Conservation (phyloP, 37 sponge, comb jelly and placozoan species). For the Theonella swinhoei region DNA sequence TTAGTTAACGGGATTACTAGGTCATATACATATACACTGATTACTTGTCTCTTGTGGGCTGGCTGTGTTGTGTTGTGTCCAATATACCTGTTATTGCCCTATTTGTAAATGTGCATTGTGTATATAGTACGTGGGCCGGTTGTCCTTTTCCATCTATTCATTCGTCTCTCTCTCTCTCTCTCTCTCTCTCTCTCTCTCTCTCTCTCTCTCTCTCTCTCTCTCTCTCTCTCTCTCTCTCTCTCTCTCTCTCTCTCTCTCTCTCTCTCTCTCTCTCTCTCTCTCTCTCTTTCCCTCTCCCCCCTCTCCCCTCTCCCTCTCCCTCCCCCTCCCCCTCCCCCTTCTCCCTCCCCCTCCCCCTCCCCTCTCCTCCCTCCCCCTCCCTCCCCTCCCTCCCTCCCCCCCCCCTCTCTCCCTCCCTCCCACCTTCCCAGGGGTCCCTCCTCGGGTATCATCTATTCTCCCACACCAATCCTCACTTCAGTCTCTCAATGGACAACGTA, state of each 20-base stretch:
- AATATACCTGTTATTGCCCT: too few relatives aligned
- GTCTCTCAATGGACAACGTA: background rate
- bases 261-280: constrained; percentile 17
- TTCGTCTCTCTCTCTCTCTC: constrained; percentile 19
- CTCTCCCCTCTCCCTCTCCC: constrained; percentile 5
- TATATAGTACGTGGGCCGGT: too few relatives aligned
- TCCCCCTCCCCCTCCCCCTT: constrained; percentile 30
- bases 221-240: constrained; percentile 6
- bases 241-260: constrained; percentile 14
- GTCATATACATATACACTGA: too few relatives aligned
- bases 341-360: constrained; percentile 1
- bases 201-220: constrained; percentile 8
- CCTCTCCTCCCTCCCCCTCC: background rate
- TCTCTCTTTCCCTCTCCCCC: constrained; percentile 6
- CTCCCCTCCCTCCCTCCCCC: constrained; percentile 7
- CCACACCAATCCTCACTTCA: background rate
- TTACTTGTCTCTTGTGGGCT: too few relatives aligned
- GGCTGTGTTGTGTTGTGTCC: too few relatives aligned
- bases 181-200: constrained; percentile 2
- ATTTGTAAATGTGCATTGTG: too few relatives aligned
- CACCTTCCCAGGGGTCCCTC: background rate
- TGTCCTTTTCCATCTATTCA: too few relatives aligned
- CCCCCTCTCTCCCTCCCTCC: background rate
- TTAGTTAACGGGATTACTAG: too few relatives aligned
- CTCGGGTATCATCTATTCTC: background rate